Evolutionary conservation across 2,797 vertebrate genomes (phyloP).

Genomic region (Anguilla megastoma): DNA sequence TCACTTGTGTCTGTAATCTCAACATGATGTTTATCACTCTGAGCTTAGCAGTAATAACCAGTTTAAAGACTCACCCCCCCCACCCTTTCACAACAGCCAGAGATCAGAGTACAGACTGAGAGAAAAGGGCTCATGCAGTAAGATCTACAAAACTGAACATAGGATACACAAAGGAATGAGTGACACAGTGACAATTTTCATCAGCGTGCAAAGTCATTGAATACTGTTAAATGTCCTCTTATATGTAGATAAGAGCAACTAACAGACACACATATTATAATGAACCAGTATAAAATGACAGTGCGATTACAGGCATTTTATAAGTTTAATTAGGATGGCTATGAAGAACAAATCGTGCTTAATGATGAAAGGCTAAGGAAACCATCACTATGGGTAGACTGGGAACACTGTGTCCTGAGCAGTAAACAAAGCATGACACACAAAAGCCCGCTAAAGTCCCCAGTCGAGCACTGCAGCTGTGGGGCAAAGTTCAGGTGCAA

Average conservation of each 20-base stretch:
- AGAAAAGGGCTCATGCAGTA: background rate
- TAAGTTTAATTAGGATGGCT: background rate
- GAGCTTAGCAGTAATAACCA: slow-evolving; percentile 20
- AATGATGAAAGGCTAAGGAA: background rate
- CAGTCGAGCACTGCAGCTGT: background rate
- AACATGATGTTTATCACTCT: background rate
- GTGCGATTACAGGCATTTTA: background rate
- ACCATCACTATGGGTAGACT: background rate
- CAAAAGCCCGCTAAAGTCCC: background rate
- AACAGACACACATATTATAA: background rate
- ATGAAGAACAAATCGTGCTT: background rate
- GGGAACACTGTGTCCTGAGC: background rate
- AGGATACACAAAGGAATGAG: background rate
- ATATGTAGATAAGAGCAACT: background rate
- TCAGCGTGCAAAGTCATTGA: background rate
- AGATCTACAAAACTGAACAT: background rate
- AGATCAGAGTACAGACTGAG: background rate
- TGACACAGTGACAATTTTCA: background rate
- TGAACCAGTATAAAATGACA: background rate
- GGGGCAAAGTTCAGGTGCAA: background rate
- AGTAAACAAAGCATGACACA: background rate
- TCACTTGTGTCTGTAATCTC: background rate
- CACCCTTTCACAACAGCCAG: slow-evolving; percentile 2
- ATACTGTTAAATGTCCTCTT: background rate
- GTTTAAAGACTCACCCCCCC: background rate